phyloP scores from a whole-genome alignment of 1,140 invertebrate species.

The Pseudomyrmex sp. region DNA sequence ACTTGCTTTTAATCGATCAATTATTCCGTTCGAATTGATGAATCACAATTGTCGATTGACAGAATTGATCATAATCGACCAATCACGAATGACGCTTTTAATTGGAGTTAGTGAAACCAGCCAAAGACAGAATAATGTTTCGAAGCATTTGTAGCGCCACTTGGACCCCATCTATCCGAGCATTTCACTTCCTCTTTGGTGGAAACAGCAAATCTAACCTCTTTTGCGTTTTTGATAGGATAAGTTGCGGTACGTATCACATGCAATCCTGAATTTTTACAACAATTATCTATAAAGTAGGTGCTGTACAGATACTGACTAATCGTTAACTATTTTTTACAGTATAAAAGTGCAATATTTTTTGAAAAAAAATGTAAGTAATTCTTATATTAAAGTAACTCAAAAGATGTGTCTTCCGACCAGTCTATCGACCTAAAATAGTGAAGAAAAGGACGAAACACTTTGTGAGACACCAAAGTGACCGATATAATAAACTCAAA shows the following conservation, averaged over 20 bases:
- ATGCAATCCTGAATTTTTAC: constrained; percentile 14
- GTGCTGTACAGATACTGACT: not conserved
- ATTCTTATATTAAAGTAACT: constrained; percentile 1
- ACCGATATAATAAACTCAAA: constrained; percentile 98
- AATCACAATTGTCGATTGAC: no score
- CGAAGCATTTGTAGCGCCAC: no score
- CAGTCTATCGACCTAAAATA: constrained; percentile 94
- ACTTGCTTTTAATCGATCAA: no score
- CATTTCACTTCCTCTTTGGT: no score
- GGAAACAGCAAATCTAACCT: not conserved
- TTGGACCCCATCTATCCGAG: no score
- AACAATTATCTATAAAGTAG: not conserved
- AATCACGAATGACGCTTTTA: no score
- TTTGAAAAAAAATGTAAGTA: not conserved
- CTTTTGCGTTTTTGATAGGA: not conserved
- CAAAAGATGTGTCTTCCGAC: constrained; percentile 86
- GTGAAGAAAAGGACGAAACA: constrained; percentile 98
- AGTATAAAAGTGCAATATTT: constrained; percentile 14
- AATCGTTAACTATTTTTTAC: constrained; percentile 6
- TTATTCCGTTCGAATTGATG: no score
- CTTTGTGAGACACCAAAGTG: constrained; percentile 98
- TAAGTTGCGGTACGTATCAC: constrained; percentile 18
- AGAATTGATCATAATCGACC: no score
- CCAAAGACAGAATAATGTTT: no score
- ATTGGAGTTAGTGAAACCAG: no score